phyloP scores from a whole-genome alignment of 2,113 vertebrate genomes.

The Oceanodroma tethys region DNA sequence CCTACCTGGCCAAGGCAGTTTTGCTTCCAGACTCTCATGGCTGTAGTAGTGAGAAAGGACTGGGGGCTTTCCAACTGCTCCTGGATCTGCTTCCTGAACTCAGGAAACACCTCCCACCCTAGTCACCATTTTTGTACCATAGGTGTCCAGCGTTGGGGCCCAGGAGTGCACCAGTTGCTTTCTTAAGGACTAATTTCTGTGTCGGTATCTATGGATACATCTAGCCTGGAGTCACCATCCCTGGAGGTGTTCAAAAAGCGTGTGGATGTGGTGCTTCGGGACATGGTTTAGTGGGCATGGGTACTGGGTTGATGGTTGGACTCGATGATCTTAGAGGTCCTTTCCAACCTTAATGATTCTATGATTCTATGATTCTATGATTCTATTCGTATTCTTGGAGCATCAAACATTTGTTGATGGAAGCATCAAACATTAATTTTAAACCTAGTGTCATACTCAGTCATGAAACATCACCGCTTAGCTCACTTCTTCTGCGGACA shows the following conservation, averaged over 20 bases:
- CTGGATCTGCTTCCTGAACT: not conserved
- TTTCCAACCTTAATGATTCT: no score
- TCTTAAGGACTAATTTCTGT: not conserved
- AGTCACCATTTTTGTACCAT: not conserved
- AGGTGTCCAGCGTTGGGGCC: no score
- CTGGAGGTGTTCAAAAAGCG: no score
- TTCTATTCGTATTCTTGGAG: not conserved
- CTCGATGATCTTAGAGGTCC: no score
- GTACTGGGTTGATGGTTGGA: no score
- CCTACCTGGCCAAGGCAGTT: not conserved
- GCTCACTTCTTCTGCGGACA: not conserved
- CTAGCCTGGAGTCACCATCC: no score
- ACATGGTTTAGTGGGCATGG: no score
- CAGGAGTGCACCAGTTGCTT: not conserved
- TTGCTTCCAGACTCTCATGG: not conserved
- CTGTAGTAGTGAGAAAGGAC: not conserved
- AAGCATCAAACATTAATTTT: not conserved
- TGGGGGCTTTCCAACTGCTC: not conserved
- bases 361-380: no score
- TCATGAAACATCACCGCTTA: not conserved
- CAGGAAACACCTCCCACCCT: not conserved
- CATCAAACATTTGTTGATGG: not conserved
- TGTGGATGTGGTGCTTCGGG: no score
- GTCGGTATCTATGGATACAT: not conserved
- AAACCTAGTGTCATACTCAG: not conserved